Evolutionary conservation across 2,888 invertebrate species (phyloP).

Genomic region (Meiosimyza decipiens): DNA sequence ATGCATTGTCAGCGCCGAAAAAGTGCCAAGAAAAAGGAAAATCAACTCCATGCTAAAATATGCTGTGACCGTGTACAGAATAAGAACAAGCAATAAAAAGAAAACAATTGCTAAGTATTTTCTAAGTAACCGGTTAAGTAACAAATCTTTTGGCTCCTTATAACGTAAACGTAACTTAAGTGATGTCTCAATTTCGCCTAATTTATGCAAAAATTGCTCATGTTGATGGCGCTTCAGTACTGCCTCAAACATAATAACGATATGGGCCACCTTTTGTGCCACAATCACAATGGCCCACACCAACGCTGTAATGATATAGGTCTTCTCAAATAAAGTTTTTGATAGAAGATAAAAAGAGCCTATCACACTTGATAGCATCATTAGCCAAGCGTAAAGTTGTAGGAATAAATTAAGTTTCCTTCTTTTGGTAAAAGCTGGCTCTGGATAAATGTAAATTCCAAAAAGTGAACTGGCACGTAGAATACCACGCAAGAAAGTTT

Average conservation of each 20-base stretch:
- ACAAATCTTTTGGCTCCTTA: background rate
- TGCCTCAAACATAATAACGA: constrained; percentile 42
- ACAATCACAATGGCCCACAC: constrained; percentile 39
- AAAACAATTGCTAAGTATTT: background rate
- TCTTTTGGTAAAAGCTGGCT: background rate
- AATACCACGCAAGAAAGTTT: background rate
- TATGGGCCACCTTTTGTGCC: constrained; percentile 40
- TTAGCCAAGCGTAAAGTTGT: constrained; percentile 23
- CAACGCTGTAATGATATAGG: constrained; percentile 40
- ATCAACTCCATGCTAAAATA: background rate
- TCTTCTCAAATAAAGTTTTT: constrained; percentile 15
- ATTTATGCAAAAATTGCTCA: constrained; percentile 33
- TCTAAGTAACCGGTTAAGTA: background rate
- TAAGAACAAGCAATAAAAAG: constrained; percentile 1
- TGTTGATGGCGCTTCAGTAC: constrained; percentile 37
- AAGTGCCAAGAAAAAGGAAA: constrained; percentile 21
- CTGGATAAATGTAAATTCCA: constrained; percentile 35
- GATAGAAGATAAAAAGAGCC: constrained; percentile 21
- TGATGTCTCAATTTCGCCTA: constrained; percentile 36
- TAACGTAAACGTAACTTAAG: constrained; percentile 39
- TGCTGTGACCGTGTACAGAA: too few species aligned
- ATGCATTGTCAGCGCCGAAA: constrained; percentile 41
- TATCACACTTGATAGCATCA: constrained; percentile 10
- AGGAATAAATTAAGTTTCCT: background rate
- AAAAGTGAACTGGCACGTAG: constrained; percentile 30